Evolutionary conservation across 2,888 invertebrate genomes (phyloP), one percentile per base, ranked within the genome.

Genomic region (Oxycera nigricornis): DNA sequence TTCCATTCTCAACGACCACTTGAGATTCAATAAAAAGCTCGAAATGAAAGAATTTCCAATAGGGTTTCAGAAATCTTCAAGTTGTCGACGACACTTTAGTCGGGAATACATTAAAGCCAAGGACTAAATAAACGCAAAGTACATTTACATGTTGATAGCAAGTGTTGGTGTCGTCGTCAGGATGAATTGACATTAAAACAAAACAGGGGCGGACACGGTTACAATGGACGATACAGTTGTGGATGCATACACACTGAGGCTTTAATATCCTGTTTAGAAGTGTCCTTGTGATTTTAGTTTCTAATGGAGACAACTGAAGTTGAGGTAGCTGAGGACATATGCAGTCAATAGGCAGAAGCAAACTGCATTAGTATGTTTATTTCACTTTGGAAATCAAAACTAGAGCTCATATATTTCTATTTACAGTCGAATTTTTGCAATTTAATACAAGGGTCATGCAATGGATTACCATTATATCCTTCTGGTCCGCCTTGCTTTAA

Each of bases 41-140:
- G 14, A 31, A 31, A 70, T 70, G 41, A 55, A 70, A 70, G 55
- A 70, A 70, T 70, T 31, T 70, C 31, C 30, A 68, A 52, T 31
- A 20, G 70, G 35, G 7, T 50, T 52, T 20, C 24, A 35, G 65
- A 24, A 65, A 31, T 55, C 70, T n/a, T 31, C 17, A 55, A 70
- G 70, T 70, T 31, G n/a, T 62, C 35, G 35, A 17, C 39, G 9
- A 52, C 70, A 35, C 55, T 70, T 70, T 31, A 55, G 70, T 31
- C 70, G 31, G 30, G 70, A 70, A 70, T 70, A 55, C 70, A 70
- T 70, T 70, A 70, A 31, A 55, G 70, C 30, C 52, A 55, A 70
- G 70, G 30, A 26, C 55, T 55, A 31, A 52, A 70, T 68, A 50
- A 52, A 55, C 39, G 55, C 14, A 1, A 2, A 70, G 35, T 65